Conservation (phyloP, 2,797 vertebrate species). For the Rhynchotus rufescens region DNA sequence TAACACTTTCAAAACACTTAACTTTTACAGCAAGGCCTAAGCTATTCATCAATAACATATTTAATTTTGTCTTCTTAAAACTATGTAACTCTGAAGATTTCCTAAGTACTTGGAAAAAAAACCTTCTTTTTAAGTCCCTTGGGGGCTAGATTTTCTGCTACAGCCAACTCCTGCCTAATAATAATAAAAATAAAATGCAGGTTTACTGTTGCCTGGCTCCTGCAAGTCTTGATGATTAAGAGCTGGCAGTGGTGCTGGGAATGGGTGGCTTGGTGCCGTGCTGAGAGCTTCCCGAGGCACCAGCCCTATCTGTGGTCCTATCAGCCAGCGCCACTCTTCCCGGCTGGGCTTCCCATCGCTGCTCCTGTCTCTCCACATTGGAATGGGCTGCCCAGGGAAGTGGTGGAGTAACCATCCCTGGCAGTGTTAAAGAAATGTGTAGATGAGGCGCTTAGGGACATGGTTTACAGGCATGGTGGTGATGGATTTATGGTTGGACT, state of each 20-base stretch:
- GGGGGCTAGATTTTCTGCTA: neutral
- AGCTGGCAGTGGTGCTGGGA: neutral
- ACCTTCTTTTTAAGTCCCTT: neutral
- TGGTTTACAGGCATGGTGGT: too few species aligned
- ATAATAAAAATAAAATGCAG: neutral
- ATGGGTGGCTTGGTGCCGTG: neutral
- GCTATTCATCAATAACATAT: neutral
- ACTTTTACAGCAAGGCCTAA: neutral
- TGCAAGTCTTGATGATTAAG: neutral
- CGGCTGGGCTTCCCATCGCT: neutral
- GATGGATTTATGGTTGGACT: too few species aligned
- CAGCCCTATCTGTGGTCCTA: rapidly evolving
- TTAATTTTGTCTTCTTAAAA: neutral
- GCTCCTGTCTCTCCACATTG: neutral
- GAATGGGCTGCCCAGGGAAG: too few species aligned
- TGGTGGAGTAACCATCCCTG: too few species aligned
- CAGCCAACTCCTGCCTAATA: neutral
- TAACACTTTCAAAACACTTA: neutral
- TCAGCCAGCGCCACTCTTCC: neutral
- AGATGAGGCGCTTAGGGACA: too few species aligned
- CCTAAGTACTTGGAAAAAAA: neutral
- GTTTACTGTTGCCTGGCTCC: neutral
- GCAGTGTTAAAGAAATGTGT: too few species aligned
- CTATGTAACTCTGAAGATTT: neutral
- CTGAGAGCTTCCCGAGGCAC: rapidly evolving